Conservation (phyloP, 2,888 invertebrate species). For the Perdita meconis region DNA sequence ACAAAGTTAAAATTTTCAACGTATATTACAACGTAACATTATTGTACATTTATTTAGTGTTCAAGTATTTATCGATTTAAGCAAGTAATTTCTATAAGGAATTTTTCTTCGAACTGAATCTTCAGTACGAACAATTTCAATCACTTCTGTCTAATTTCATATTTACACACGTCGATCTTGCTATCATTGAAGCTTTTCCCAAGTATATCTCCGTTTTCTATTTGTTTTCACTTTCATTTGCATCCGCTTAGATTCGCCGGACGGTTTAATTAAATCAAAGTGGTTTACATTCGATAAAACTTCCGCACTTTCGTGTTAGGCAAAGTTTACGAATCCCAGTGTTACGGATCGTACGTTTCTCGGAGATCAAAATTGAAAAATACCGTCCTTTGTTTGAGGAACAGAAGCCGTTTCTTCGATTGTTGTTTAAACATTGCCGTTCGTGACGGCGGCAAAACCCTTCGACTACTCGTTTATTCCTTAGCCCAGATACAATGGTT, state of each 20-base stretch:
- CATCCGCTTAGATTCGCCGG: conserved; percentile 9
- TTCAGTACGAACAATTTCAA: too few species aligned
- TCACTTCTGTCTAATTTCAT: too few species aligned
- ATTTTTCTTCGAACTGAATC: too few species aligned
- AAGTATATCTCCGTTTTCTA: too few species aligned
- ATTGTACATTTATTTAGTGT: too few species aligned
- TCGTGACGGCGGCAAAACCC: not conserved
- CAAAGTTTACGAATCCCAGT: not conserved
- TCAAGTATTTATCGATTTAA: too few species aligned
- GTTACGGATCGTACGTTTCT: not conserved
- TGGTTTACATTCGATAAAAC: conserved; percentile 3
- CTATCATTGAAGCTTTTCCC: not conserved
- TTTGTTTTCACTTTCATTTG: not conserved
- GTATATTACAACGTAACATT: too few species aligned
- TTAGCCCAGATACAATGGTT: conserved; percentile 17
- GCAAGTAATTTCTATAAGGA: too few species aligned
- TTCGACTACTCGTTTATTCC: conserved; percentile 16
- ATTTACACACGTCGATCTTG: too few species aligned
- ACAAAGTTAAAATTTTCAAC: too few species aligned
- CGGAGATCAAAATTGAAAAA: not conserved
- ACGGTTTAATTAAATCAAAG: conserved; percentile 40
- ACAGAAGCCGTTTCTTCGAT: not conserved
- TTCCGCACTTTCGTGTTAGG: conserved; percentile 5
- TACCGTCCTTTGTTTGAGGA: not conserved
- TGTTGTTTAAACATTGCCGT: conserved; percentile 1